Evolutionary conservation across 35 echinoderm and acorn worm species (phyloP), one percentile per base, ranked within the genome.

Genomic region (Antedon bifida): DNA sequence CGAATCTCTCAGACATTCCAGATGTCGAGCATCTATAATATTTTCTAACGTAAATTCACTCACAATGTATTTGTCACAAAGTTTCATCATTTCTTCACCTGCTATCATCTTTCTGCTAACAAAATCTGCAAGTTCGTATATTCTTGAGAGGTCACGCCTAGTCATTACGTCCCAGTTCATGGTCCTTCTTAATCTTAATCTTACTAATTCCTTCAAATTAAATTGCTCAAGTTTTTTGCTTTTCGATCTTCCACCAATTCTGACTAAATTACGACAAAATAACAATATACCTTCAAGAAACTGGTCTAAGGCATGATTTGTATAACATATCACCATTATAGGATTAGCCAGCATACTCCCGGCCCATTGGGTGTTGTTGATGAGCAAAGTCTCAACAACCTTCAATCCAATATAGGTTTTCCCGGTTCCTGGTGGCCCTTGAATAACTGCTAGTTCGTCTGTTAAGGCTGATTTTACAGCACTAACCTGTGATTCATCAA

Each of bases 351-450:
- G 11, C 36, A 0, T 30, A 83, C 19, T 16, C 29, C 31, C 14
- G 30, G 0, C 11, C 90, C 95, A 99, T 36, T 83, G 77, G 1
- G 36, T 19, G 9, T 51, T 90, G 46, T 99, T 99, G 29, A 44
- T 21, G 0, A 99, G 79, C 38, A 99, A 83, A 45, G 90, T 88
- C 36, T 88, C 85, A 32, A 99, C 91, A 78, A 99, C 90, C 36
- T 99, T 99, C 5, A 99, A 64, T 13, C 95, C 91, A 33, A 99
- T 90, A 83, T 90, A 93, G 1, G 95, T 99, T 88, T 99, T 99
- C 3, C 95, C 95, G 30, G 95, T 99, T 36, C 95, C 95, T 34
- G 95, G 95, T 29, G 95, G 95, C 26, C 95, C 95, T 80, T 99
- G 95, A 56, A 99, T 92, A 36, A 92, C 79, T 17, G 90, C 82